phyloP scores from a whole-genome alignment of 2,797 vertebrate species.

The Peromyscus eremicus region DNA sequence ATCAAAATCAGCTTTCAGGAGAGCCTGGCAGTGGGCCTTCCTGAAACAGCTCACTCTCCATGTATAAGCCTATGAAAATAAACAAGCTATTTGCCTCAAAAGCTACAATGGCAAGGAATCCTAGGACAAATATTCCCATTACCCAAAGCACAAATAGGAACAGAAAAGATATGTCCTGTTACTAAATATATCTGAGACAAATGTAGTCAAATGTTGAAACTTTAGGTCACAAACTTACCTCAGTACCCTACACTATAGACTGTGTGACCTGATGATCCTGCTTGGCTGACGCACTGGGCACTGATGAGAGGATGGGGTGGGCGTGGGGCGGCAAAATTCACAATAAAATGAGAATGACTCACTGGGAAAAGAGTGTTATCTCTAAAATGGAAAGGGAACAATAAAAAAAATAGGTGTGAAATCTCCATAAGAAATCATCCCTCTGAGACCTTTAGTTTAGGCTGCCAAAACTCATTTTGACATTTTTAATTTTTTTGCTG shows the following conservation, averaged over 20 bases:
- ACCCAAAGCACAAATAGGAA: fast-evolving
- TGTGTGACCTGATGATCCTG: background rate
- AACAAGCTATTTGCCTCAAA: background rate
- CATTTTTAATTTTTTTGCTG: background rate
- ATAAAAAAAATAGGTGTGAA: background rate
- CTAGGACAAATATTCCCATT: background rate
- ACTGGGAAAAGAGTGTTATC: background rate
- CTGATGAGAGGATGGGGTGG: too few species aligned
- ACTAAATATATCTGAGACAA: too few species aligned
- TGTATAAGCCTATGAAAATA: background rate
- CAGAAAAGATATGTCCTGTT: background rate
- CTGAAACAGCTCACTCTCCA: background rate
- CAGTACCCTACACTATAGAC: fast-evolving
- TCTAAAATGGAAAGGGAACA: background rate
- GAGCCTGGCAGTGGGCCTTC: background rate
- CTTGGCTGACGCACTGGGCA: background rate
- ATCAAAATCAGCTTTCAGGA: background rate
- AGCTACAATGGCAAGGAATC: background rate
- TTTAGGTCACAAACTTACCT: background rate
- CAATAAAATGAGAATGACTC: too few species aligned
- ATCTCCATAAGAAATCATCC: background rate
- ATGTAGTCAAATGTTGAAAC: background rate
- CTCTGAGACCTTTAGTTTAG: background rate
- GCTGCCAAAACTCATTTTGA: too few species aligned
- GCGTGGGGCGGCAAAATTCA: background rate